Evolutionary conservation across 2,888 invertebrate species (phyloP).

Genomic region (Drosophila ezoana): DNA sequence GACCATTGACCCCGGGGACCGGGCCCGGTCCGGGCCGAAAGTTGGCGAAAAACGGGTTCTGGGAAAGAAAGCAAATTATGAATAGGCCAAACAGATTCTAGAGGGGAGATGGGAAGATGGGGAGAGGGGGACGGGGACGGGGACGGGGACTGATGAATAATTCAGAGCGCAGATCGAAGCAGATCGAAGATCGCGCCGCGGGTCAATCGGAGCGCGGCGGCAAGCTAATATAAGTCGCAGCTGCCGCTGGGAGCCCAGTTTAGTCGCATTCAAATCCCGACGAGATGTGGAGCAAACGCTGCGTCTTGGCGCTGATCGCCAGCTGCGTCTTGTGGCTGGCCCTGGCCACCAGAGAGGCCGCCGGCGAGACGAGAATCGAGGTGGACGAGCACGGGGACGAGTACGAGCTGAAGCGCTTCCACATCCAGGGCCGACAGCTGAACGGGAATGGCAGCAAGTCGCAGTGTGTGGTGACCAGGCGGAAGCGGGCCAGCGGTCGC

Average conservation of each 20-base stretch:
- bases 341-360: conserved; percentile 27
- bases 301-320: conserved; percentile 49
- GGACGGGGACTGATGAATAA: conserved; percentile 61
- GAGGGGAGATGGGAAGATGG: too few species aligned
- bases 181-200: conserved; percentile 30
- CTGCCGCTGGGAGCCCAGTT: conserved; percentile 45
- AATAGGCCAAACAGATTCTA: conserved; percentile 23
- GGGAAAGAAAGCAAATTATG: conserved; percentile 56
- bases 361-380: conserved; percentile 73
- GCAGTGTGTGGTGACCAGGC: conserved; percentile 77
- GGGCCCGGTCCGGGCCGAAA: conserved; percentile 21
- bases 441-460: conserved; percentile 66
- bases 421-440: conserved; percentile 77
- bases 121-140: background rate
- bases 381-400: conserved; percentile 80
- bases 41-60: conserved; percentile 59
- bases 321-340: conserved; percentile 36
- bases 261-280: conserved; percentile 43
- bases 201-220: conserved; percentile 70
- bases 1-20: conserved; percentile 51
- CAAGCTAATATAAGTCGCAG: conserved; percentile 78
- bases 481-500: conserved; percentile 66
- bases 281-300: conserved; percentile 64
- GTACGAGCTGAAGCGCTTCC: conserved; percentile 79
- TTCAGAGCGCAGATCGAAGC: conserved; percentile 47